phyloP scores from a whole-genome alignment of 2,797 vertebrate genomes.

The Coregonus suidteri region DNA sequence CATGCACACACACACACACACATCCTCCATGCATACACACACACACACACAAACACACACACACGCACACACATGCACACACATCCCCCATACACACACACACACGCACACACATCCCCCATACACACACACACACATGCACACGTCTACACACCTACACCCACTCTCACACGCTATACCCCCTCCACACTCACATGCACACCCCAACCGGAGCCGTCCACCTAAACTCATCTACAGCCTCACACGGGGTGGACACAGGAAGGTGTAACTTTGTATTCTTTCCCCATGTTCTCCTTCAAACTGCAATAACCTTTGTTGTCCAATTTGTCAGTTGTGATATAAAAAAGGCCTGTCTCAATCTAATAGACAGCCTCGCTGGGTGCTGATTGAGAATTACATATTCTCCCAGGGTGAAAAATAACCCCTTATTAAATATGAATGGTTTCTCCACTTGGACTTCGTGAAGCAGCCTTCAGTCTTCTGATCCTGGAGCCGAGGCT shows the following conservation, averaged over 20 bases:
- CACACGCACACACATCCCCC: too few relatives aligned
- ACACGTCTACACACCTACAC: background rate
- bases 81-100: background rate
- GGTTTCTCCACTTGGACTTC: constrained; percentile 21
- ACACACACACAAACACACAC: background rate
- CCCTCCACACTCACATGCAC: background rate
- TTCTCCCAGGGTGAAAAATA: constrained; percentile 35
- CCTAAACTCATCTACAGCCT: background rate
- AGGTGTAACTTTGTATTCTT: constrained; percentile 31
- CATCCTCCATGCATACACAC: background rate
- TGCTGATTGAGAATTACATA: constrained; percentile 38
- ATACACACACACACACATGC: too few relatives aligned
- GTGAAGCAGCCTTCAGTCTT: constrained; percentile 29
- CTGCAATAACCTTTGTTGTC: constrained; percentile 45
- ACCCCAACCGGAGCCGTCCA: background rate
- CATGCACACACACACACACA: constrained; percentile 5
- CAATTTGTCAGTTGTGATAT: constrained; percentile 41
- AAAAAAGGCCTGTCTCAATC: constrained; percentile 33
- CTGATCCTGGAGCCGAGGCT: background rate
- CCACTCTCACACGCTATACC: background rate
- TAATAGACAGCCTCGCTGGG: constrained; percentile 34
- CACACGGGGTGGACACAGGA: background rate
- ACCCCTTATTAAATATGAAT: constrained; percentile 46
- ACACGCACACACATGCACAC: background rate
- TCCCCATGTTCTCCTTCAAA: constrained; percentile 6